Evolutionary conservation across 1,140 invertebrate genomes (phyloP).

Genomic region (Sitophilus oryzae): DNA sequence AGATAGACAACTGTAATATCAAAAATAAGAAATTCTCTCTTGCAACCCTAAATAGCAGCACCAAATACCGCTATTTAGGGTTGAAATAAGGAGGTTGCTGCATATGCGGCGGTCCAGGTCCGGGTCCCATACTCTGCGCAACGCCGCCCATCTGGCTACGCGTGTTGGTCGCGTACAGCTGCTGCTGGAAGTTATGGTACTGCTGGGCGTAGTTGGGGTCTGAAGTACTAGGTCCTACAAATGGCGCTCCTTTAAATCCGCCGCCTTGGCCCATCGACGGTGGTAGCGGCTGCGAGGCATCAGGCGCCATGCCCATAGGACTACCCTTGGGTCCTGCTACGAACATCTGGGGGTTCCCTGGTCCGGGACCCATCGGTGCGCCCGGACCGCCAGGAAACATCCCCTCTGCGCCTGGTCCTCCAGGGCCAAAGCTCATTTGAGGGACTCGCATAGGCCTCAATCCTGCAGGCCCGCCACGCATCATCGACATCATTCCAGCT

Average conservation of each 20-base stretch:
- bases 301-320: conserved; percentile 54
- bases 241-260: conserved; percentile 72
- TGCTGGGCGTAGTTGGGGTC: conserved; percentile 91
- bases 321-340: conserved; percentile 47
- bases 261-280: conserved; percentile 70
- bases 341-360: conserved; percentile 50
- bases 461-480: conserved; percentile 48
- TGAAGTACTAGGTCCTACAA: conserved; percentile 75
- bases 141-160: conserved; percentile 53
- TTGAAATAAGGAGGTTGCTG: conserved; percentile 42
- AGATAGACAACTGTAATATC: conserved; percentile 44
- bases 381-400: conserved; percentile 39
- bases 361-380: conserved; percentile 35
- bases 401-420: conserved; percentile 47
- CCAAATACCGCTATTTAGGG: conserved; percentile 40
- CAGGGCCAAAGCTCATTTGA: conserved; percentile 50
- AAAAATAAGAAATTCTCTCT: conserved; percentile 42
- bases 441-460: conserved; percentile 46
- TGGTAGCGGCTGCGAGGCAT: conserved; percentile 66
- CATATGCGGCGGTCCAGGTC: conserved; percentile 38
- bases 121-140: conserved; percentile 39
- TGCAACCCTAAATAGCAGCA: conserved; percentile 35
- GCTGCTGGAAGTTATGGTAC: conserved; percentile 93
- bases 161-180: conserved; percentile 85
- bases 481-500: conserved; percentile 34